Percentiles rank a stretch among this genome's conserved stretches.
These are phyloP conservation scores for Sarcophaga carnaria DNA, from an alignment of 2,888 invertebrate species.

Conservation along the genomic window DNA sequence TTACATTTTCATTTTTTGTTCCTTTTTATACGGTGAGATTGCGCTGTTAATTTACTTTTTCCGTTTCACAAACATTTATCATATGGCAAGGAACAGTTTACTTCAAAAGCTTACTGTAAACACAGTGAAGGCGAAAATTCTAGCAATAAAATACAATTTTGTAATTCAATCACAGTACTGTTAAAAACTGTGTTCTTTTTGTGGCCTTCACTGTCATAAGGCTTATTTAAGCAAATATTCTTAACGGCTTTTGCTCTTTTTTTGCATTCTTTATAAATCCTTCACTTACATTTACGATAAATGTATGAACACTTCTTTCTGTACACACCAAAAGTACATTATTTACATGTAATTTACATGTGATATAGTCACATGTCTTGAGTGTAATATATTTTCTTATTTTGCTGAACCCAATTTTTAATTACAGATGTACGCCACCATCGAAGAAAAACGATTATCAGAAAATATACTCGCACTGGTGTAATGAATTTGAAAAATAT, in stretches of 20 bases:
- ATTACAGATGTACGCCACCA: slow-evolving; percentile 89
- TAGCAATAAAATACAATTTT: neutral
- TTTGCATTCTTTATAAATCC: too few relatives aligned
- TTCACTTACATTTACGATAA: neutral
- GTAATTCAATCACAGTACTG: too few relatives aligned
- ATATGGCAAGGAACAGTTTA: slow-evolving; percentile 6
- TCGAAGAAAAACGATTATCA: slow-evolving; percentile 95
- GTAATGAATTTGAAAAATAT: slow-evolving; percentile 98
- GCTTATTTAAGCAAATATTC: slow-evolving; percentile 52
- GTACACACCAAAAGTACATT: neutral
- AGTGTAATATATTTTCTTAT: slow-evolving; percentile 47
- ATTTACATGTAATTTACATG: too few relatives aligned
- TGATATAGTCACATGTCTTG: neutral
- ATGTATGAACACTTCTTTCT: slow-evolving; percentile 9
- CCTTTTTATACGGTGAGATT: neutral
- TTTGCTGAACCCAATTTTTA: slow-evolving; percentile 49
- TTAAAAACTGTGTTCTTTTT: neutral
- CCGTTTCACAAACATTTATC: slow-evolving; percentile 42
- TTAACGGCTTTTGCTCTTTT: too few relatives aligned
- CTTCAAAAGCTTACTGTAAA: neutral
- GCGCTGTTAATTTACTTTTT: slow-evolving; percentile 56
- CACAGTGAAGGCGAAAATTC: neutral
- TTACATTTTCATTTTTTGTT: neutral
- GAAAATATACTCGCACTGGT: slow-evolving; percentile 98
- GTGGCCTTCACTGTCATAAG: neutral